A percentile compares a stretch with the other conserved stretches of the same genome.
Conservation (phyloP, 2,797 vertebrate species). For the Sciurus vulgaris region DNA sequence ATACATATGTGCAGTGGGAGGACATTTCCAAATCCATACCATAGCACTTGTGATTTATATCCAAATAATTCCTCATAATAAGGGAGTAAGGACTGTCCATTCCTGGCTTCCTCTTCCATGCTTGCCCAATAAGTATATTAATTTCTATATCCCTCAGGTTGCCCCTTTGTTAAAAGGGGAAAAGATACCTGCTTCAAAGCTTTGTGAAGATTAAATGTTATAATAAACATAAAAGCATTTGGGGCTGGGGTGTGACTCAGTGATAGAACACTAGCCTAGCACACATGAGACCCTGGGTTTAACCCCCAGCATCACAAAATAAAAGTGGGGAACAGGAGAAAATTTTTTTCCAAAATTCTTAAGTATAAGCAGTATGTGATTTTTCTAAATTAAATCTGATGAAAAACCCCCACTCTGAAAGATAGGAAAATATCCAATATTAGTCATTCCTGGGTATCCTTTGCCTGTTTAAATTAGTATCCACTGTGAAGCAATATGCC, state of each 20-base stretch:
- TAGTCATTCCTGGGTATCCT: not conserved
- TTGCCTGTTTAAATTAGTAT: not conserved
- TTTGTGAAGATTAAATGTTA: not conserved
- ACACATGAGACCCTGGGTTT: too few relatives aligned
- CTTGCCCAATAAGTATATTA: not conserved
- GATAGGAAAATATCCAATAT: not conserved
- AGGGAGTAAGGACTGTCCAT: not conserved
- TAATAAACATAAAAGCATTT: not conserved
- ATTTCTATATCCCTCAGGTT: not conserved
- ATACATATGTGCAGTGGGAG: too few relatives aligned
- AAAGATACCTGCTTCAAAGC: not conserved
- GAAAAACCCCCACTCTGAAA: not conserved
- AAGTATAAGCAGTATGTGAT: not conserved
- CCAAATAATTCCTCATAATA: not conserved
- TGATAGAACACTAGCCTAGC: too few relatives aligned
- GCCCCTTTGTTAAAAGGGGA: not conserved
- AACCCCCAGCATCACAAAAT: too few relatives aligned
- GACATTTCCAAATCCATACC: too few relatives aligned
- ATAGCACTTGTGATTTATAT: not conserved
- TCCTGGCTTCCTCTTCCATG: not conserved
- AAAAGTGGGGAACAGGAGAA: too few relatives aligned
- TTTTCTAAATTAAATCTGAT: conserved; percentile 6
- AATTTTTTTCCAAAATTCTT: not conserved
- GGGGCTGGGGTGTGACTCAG: too few relatives aligned
- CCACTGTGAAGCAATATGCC: not conserved